Conservation (phyloP, 2,113 vertebrate genomes). For the Perca fluviatilis region DNA sequence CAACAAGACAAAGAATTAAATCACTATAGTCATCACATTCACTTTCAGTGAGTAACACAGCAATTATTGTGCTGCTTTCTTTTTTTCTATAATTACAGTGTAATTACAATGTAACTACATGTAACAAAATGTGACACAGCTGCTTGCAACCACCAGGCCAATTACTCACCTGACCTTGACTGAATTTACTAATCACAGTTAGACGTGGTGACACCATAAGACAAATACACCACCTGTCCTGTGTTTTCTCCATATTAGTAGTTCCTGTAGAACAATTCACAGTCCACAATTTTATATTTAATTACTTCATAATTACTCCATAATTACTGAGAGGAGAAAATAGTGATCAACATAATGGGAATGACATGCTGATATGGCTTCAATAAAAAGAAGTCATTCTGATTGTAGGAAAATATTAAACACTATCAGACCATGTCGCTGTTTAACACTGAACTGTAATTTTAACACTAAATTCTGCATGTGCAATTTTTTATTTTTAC, state of each 20-base stretch:
- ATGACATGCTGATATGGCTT: slow-evolving; percentile 6
- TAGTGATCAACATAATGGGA: slow-evolving; percentile 4
- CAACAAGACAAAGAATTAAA: slow-evolving; percentile 28
- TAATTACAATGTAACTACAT: slow-evolving; percentile 58
- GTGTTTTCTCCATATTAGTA: slow-evolving; percentile 1
- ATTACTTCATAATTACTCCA: slow-evolving; percentile 25
- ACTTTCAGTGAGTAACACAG: slow-evolving; percentile 7
- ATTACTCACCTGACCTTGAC: slow-evolving; percentile 63
- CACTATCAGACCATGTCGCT: background rate
- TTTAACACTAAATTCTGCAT: background rate
- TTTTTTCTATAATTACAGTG: slow-evolving; percentile 34
- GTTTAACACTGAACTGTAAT: background rate
- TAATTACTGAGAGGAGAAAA: slow-evolving; percentile 24
- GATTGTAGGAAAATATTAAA: slow-evolving; percentile 22
- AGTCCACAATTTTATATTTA: slow-evolving; percentile 7
- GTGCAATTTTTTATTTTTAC: background rate
- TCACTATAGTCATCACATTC: background rate
- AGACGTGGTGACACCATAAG: slow-evolving; percentile 16
- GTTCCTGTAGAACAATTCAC: background rate
- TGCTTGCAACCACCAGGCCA: slow-evolving; percentile 41
- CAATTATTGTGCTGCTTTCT: slow-evolving; percentile 17
- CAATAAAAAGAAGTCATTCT: background rate
- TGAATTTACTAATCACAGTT: slow-evolving; percentile 56
- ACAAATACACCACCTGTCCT: slow-evolving; percentile 45
- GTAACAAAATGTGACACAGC: slow-evolving; percentile 60